phyloP scores from a whole-genome alignment of 2,888 invertebrate genomes.

The Chorisops tibialis region DNA sequence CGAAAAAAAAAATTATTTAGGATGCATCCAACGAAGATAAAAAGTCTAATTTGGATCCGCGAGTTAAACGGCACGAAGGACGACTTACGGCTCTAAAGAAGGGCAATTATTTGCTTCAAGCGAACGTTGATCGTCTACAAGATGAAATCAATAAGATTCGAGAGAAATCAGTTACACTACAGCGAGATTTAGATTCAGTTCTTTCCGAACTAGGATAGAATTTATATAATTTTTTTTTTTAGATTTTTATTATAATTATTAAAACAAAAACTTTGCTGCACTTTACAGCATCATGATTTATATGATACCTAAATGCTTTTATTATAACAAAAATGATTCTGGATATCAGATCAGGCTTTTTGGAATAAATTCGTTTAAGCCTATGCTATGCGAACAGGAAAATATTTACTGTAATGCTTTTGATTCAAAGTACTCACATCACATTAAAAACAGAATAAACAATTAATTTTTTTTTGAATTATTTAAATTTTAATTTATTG shows the following conservation, averaged over 20 bases:
- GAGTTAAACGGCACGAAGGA: conserved; percentile 73
- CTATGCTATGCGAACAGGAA: too few relatives aligned
- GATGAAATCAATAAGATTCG: conserved; percentile 81
- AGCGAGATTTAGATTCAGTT: conserved; percentile 82
- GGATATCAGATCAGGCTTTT: too few relatives aligned
- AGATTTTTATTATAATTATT: conserved; percentile 14
- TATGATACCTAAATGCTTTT: conserved; percentile 24
- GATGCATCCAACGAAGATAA: conserved; percentile 66
- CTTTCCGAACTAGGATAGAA: conserved; percentile 76
- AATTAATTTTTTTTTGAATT: too few relatives aligned
- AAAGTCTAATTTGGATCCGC: conserved; percentile 62
- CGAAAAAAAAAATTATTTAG: conserved; percentile 43
- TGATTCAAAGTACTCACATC: too few relatives aligned
- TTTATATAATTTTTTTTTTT: conserved; percentile 6
- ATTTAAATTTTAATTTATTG: too few relatives aligned
- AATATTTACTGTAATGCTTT: too few relatives aligned
- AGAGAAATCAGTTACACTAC: conserved; percentile 71
- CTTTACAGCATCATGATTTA: not conserved
- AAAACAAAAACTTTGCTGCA: not conserved
- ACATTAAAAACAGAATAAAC: too few relatives aligned
- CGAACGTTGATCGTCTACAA: conserved; percentile 81
- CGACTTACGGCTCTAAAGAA: conserved; percentile 78
- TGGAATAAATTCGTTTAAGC: too few relatives aligned
- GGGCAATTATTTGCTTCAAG: conserved; percentile 81
- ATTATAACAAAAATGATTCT: conserved; percentile 1